Evolutionary conservation across 2,888 invertebrate species (phyloP).

Genomic region (Dusona sp.): DNA sequence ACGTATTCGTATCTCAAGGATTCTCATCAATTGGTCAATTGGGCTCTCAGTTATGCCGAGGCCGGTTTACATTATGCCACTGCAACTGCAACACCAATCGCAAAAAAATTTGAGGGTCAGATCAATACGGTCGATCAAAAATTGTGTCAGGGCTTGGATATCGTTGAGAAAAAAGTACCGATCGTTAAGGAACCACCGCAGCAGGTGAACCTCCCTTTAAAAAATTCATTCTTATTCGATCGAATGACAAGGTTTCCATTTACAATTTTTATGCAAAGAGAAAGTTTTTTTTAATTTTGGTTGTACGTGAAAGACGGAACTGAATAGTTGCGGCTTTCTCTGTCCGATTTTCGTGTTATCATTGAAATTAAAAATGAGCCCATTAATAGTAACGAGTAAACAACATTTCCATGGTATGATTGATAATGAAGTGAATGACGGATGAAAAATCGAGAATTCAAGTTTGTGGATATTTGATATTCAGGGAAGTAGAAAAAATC

Average conservation of each 20-base stretch:
- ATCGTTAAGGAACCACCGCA: slow-evolving; percentile 86
- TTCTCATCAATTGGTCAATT: slow-evolving; percentile 86
- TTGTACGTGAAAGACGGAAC: too few species aligned
- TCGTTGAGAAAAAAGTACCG: slow-evolving; percentile 86
- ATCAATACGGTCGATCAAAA: slow-evolving; percentile 86
- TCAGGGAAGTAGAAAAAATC: too few species aligned
- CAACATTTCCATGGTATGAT: too few species aligned
- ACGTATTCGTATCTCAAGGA: slow-evolving; percentile 84
- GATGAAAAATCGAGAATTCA: too few species aligned
- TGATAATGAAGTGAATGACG: too few species aligned
- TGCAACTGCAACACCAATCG: slow-evolving; percentile 85
- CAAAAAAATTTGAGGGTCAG: slow-evolving; percentile 86
- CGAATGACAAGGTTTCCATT: not conserved
- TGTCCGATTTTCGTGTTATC: not conserved
- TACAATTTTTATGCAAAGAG: not conserved
- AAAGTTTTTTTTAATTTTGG: not conserved
- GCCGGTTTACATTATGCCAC: slow-evolving; percentile 86
- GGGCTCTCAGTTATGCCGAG: slow-evolving; percentile 87
- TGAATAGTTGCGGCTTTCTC: too few species aligned
- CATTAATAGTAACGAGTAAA: too few species aligned
- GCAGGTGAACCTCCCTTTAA: slow-evolving; percentile 83
- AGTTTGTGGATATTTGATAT: too few species aligned
- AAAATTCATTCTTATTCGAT: not conserved
- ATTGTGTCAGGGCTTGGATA: slow-evolving; percentile 86
- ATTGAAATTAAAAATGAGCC: too few species aligned